phyloP scores from a whole-genome alignment of 1,140 invertebrate species.

The Pogonomyrmex californicus region DNA sequence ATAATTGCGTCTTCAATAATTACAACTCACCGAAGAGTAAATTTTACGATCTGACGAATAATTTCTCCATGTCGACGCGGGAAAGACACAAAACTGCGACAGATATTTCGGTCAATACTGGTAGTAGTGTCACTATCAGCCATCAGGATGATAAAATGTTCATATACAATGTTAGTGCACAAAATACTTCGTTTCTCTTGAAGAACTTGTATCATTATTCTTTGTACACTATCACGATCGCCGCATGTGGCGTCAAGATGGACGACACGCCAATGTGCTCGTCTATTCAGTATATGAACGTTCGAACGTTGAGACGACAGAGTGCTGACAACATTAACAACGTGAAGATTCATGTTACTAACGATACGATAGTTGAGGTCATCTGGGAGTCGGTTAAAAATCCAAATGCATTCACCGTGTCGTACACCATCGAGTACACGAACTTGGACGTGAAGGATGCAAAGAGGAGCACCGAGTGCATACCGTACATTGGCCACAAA shows the following conservation, averaged over 20 bases:
- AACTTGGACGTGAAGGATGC: slow-evolving; percentile 81
- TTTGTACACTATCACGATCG: slow-evolving; percentile 86
- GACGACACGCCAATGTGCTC: slow-evolving; percentile 77
- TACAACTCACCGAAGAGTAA: slow-evolving; percentile 64
- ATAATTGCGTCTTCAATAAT: slow-evolving; percentile 74
- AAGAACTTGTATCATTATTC: slow-evolving; percentile 85
- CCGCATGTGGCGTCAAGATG: slow-evolving; percentile 85
- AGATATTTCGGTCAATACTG: not conserved
- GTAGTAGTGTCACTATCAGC: not conserved
- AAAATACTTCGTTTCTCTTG: slow-evolving; percentile 76
- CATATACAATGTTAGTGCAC: slow-evolving; percentile 76
- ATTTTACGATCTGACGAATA: slow-evolving; percentile 59
- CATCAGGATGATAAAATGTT: slow-evolving; percentile 34
- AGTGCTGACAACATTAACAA: slow-evolving; percentile 82
- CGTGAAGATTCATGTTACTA: slow-evolving; percentile 74
- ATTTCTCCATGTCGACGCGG: slow-evolving; percentile 44
- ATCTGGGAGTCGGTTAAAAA: slow-evolving; percentile 88
- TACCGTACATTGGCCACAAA: slow-evolving; percentile 41
- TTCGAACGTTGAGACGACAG: slow-evolving; percentile 80
- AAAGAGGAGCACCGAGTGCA: slow-evolving; percentile 75
- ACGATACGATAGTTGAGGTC: slow-evolving; percentile 83
- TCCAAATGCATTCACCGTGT: slow-evolving; percentile 90
- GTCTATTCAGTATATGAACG: slow-evolving; percentile 77
- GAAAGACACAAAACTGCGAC: slow-evolving; percentile 1
- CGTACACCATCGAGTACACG: slow-evolving; percentile 88